These are phyloP conservation scores for Alosa alosa DNA, from an alignment of 2,113 vertebrate genomes.

Conservation along the genomic window DNA sequence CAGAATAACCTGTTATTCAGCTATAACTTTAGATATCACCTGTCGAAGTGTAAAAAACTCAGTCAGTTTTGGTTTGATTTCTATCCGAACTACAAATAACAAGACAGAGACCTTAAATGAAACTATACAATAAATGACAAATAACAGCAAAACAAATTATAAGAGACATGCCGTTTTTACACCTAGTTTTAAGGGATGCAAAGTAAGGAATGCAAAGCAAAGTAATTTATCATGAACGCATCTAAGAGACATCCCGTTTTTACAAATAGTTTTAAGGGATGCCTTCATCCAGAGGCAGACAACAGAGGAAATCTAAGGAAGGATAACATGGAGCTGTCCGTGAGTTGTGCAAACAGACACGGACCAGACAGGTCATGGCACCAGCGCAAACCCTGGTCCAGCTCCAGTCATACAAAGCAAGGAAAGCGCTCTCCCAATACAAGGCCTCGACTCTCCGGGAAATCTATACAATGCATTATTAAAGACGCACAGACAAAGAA, in stretches of 20 bases:
- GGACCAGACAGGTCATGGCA: slow-evolving; percentile 49
- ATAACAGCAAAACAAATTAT: slow-evolving; percentile 3
- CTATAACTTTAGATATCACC: background rate
- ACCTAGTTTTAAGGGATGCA: slow-evolving; percentile 33
- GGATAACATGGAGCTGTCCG: slow-evolving; percentile 4
- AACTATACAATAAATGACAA: background rate
- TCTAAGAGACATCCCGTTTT: background rate
- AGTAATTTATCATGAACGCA: background rate
- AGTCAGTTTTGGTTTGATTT: background rate
- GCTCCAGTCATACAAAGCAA: slow-evolving; percentile 38
- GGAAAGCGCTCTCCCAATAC: slow-evolving; percentile 29
- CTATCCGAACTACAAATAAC: background rate
- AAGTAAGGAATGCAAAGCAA: too few relatives aligned
- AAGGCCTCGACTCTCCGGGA: slow-evolving; percentile 39
- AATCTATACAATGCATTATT: slow-evolving; percentile 74
- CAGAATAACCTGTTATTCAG: background rate
- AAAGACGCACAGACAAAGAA: slow-evolving; percentile 66
- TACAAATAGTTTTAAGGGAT: slow-evolving; percentile 29
- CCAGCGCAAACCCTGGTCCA: slow-evolving; percentile 35
- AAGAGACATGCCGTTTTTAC: too few relatives aligned
- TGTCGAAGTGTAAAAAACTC: background rate
- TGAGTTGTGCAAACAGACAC: slow-evolving; percentile 36
- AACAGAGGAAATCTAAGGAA: slow-evolving; percentile 10
- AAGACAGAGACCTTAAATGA: background rate
- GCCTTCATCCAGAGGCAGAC: slow-evolving; percentile 34